Conservation (phyloP, 2,113 vertebrate genomes). For the Cebidichthys violaceus region DNA sequence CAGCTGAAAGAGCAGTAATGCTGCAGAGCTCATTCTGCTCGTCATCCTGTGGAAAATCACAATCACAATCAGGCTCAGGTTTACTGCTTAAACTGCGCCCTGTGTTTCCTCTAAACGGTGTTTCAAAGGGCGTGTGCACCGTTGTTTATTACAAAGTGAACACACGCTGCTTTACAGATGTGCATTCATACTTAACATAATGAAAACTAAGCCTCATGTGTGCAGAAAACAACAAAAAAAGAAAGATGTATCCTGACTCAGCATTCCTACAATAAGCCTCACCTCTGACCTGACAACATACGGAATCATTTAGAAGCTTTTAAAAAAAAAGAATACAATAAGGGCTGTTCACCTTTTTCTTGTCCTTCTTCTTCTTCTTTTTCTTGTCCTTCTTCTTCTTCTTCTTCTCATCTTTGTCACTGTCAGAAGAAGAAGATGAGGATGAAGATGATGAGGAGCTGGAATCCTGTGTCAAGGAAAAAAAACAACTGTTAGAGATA, state of each 20-base stretch:
- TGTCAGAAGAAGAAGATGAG: slow-evolving; percentile 67
- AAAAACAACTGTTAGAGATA: not conserved
- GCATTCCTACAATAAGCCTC: not conserved
- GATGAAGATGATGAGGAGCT: slow-evolving; percentile 64
- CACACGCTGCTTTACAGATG: not conserved
- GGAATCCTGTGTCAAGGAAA: slow-evolving; percentile 58
- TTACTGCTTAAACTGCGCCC: too few species aligned
- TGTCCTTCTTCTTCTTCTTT: slow-evolving; percentile 54
- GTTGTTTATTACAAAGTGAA: not conserved
- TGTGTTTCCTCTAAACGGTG: not conserved
- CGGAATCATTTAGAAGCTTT: not conserved
- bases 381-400: slow-evolving; percentile 63
- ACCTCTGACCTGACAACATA: not conserved
- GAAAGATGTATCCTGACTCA: not conserved
- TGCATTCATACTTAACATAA: not conserved
- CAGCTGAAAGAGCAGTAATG: slow-evolving; percentile 13
- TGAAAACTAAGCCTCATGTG: not conserved
- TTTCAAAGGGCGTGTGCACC: not conserved
- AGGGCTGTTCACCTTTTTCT: slow-evolving; percentile 45
- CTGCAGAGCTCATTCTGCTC: slow-evolving; percentile 26
- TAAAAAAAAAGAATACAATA: not conserved
- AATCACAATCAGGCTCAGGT: not conserved
- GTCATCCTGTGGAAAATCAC: slow-evolving; percentile 54
- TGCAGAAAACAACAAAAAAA: not conserved
- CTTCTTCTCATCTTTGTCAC: slow-evolving; percentile 67